Evolutionary conservation across 2,888 invertebrate genomes (phyloP).

Genomic region (Ormyrus rosae): DNA sequence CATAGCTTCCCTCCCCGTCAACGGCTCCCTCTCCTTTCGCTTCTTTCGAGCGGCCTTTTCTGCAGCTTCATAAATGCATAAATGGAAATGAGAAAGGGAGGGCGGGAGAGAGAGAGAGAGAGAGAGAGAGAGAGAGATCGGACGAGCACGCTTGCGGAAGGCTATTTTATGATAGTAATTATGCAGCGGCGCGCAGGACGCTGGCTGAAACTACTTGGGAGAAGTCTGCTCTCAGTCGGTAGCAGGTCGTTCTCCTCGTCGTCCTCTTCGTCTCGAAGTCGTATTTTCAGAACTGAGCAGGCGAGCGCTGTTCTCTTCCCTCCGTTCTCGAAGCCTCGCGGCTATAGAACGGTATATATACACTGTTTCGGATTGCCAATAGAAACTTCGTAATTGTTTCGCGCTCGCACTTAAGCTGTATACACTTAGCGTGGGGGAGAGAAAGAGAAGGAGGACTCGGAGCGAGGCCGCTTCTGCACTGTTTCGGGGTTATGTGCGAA

Average conservation of each 20-base stretch:
- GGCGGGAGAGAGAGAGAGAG: not conserved
- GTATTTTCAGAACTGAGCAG: constrained; percentile 62
- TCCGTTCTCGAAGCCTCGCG: not conserved
- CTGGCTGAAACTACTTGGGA: constrained; percentile 54
- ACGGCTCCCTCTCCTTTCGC: not conserved
- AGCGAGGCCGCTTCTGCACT: not conserved
- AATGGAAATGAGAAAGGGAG: constrained; percentile 48
- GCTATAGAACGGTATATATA: constrained; percentile 43
- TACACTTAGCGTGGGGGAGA: constrained; percentile 28
- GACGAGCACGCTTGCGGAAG: constrained; percentile 23
- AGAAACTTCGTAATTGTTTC: constrained; percentile 68
- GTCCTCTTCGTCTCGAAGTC: constrained; percentile 50
- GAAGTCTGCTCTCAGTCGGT: constrained; percentile 45
- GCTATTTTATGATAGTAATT: constrained; percentile 65
- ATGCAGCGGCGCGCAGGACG: constrained; percentile 55
- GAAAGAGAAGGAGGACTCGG: not conserved
- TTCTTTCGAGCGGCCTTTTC: not conserved
- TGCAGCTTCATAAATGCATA: constrained; percentile 51
- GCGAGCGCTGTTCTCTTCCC: constrained; percentile 1
- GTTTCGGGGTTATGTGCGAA: constrained; percentile 32
- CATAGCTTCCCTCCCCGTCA: not conserved
- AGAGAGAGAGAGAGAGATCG: not conserved
- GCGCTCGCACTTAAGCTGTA: constrained; percentile 53
- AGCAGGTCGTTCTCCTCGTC: constrained; percentile 11
- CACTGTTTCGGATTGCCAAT: constrained; percentile 65